A percentile compares a stretch with the other conserved stretches of the same genome.
phyloP scores from a whole-genome alignment of 2,797 vertebrate species.

The Enteromius mattozi region DNA sequence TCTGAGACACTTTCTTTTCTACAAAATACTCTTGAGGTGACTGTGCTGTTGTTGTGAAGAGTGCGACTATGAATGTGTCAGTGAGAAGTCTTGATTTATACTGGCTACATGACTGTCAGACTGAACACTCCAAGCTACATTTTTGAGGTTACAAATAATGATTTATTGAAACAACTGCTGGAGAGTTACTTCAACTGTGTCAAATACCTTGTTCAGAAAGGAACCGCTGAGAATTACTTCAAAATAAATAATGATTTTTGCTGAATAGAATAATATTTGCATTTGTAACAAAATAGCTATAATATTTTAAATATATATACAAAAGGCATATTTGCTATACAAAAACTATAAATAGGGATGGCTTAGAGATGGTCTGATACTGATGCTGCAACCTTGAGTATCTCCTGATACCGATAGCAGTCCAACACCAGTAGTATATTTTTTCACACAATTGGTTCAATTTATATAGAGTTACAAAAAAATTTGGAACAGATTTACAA shows the following conservation, averaged over 20 bases:
- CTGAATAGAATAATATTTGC: not conserved
- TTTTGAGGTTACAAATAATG: slow-evolving; percentile 8
- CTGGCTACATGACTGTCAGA: slow-evolving; percentile 33
- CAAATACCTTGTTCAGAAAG: not conserved
- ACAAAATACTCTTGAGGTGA: slow-evolving; percentile 32
- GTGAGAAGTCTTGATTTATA: slow-evolving; percentile 23
- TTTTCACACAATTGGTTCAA: not conserved
- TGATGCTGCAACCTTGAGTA: not conserved
- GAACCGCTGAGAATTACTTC: not conserved
- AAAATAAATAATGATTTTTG: not conserved
- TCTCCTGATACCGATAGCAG: not conserved
- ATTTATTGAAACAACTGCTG: slow-evolving; percentile 2
- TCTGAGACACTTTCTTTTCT: slow-evolving; percentile 33
- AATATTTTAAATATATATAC: not conserved
- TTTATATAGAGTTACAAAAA: not conserved
- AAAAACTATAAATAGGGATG: not conserved
- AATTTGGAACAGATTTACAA: not conserved
- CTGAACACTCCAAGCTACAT: slow-evolving; percentile 1
- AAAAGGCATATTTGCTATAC: not conserved
- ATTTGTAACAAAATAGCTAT: not conserved
- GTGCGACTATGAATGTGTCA: slow-evolving; percentile 19
- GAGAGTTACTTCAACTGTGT: not conserved
- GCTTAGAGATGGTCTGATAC: not conserved
- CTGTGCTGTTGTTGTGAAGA: slow-evolving; percentile 29
- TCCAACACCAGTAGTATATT: not conserved